These are phyloP conservation scores for Diglossa cyanea DNA, from an alignment of 2,797 vertebrate genomes.

Conservation along the genomic window DNA sequence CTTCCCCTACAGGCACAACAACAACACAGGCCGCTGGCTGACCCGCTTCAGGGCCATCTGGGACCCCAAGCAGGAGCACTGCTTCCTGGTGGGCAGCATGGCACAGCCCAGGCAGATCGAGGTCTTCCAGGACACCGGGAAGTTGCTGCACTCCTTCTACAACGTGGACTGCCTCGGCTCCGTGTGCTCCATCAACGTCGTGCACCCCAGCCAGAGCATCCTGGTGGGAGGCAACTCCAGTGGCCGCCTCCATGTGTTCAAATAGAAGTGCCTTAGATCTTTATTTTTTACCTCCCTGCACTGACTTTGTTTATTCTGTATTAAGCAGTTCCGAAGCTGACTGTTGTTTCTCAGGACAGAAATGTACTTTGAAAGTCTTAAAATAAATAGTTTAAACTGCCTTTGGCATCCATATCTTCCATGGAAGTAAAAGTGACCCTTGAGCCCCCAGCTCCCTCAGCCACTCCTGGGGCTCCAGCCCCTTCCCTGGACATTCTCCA, in stretches of 20 bases:
- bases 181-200: constrained; percentile 78
- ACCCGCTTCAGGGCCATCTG: constrained; percentile 81
- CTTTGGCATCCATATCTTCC: background rate
- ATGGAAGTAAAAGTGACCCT: background rate
- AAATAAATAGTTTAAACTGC: background rate
- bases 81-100: constrained; percentile 83
- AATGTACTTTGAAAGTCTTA: background rate
- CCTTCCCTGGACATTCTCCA: background rate
- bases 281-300: background rate
- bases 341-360: background rate
- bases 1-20: constrained; percentile 71
- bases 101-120: constrained; percentile 71
- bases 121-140: constrained; percentile 80
- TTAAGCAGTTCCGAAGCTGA: background rate
- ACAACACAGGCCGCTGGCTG: constrained; percentile 82
- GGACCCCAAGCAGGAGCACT: constrained; percentile 89
- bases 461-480: background rate
- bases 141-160: constrained; percentile 71
- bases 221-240: constrained; percentile 84
- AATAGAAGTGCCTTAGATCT: background rate
- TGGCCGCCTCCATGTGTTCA: constrained; percentile 84
- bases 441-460: background rate
- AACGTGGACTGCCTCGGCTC: constrained; percentile 73
- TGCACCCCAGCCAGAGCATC: constrained; percentile 81
- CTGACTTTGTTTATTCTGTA: accelerated